Conservation (phyloP, 2,888 invertebrate species). For the Ceriagrion tenellum region DNA sequence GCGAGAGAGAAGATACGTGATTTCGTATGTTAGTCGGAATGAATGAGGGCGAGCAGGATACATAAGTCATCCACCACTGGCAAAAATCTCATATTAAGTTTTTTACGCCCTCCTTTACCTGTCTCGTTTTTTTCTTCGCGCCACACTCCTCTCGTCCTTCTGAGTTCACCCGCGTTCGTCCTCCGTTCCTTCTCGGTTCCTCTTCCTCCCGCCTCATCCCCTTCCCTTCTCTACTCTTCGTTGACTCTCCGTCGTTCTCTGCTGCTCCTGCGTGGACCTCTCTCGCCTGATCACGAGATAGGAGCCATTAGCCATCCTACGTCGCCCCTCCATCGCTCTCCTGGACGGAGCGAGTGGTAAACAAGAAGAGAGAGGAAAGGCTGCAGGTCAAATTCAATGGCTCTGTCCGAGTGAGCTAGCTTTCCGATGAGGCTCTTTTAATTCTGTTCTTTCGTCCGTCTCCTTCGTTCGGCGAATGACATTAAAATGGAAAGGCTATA, state of each 20-base stretch:
- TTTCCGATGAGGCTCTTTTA: neutral
- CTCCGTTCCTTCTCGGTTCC: neutral
- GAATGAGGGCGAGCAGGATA: conserved; percentile 26
- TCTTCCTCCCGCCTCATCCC: neutral
- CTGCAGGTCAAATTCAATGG: neutral
- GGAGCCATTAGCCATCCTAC: neutral
- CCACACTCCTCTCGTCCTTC: neutral
- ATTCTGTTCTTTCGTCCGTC: too few species aligned
- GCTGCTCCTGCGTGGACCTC: neutral
- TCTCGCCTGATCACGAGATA: neutral
- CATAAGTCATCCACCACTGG: conserved; percentile 56
- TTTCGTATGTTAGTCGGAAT: neutral
- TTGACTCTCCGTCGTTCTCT: neutral
- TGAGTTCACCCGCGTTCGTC: neutral
- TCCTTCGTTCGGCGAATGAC: too few species aligned
- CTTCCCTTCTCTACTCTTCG: neutral
- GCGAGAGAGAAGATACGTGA: neutral
- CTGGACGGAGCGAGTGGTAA: too few species aligned
- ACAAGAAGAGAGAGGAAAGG: neutral
- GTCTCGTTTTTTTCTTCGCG: neutral
- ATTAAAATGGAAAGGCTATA: too few species aligned
- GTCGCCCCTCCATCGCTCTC: neutral
- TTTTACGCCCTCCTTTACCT: conserved; percentile 2
- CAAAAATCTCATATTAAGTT: conserved; percentile 50
- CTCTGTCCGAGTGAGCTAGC: neutral